Percentiles rank a stretch among this genome's conserved stretches.
Conservation (phyloP, 2,888 invertebrate species). For the Caradrina clavipalpis region DNA sequence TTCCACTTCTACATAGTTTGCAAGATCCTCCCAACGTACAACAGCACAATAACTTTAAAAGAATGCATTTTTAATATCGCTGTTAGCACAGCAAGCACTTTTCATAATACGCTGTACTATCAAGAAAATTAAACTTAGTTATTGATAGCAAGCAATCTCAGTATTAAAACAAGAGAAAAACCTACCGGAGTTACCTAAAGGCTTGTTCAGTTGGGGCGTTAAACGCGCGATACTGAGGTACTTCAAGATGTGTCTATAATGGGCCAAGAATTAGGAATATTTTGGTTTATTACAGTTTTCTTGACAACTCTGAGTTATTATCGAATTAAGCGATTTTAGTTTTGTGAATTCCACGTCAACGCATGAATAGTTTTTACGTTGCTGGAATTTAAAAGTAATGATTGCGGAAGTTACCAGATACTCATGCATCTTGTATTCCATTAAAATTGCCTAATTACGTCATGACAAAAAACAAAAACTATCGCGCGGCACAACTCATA, state of each 20-base stretch:
- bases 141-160: conserved; percentile 40
- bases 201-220: neutral
- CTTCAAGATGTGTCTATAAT: neutral
- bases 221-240: neutral
- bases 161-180: conserved; percentile 13
- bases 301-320: neutral
- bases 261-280: neutral
- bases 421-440: too few species aligned
- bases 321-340: neutral
- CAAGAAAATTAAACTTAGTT: conserved; percentile 36
- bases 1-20: neutral
- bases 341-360: too few species aligned
- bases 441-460: too few species aligned
- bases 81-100: conserved; percentile 16
- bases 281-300: too few species aligned
- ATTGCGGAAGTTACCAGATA: too few species aligned
- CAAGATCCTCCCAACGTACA: neutral
- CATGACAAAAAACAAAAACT: too few species aligned
- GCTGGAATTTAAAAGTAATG: too few species aligned
- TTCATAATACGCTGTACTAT: conserved; percentile 12
- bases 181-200: neutral
- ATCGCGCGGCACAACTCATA: neutral
- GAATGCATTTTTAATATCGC: conserved; percentile 27
- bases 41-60: neutral
- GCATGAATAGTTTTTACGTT: too few species aligned